Evolutionary conservation across 2,797 vertebrate genomes (phyloP).

Genomic region (Malacoctenus gilli): DNA sequence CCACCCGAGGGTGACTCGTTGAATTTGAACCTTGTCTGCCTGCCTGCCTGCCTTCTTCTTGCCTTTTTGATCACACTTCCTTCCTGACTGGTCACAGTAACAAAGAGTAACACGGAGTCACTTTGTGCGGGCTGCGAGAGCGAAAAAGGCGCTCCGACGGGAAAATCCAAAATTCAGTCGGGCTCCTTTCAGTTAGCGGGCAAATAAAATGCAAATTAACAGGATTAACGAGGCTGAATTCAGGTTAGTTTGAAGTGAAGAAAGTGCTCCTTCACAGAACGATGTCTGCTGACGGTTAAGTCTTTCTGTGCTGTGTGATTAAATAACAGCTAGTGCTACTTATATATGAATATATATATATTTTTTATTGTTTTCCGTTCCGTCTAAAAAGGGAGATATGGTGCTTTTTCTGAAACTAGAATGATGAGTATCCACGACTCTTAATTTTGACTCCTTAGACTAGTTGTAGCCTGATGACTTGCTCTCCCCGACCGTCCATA

Average conservation of each 20-base stretch:
- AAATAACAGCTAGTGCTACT: constrained; percentile 57
- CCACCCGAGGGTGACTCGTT: constrained; percentile 24
- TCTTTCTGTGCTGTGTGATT: constrained; percentile 46
- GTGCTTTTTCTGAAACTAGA: constrained; percentile 77
- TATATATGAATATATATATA: constrained; percentile 29
- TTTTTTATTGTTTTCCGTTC: constrained; percentile 71
- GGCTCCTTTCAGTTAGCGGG: constrained; percentile 3
- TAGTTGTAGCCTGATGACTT: constrained; percentile 75
- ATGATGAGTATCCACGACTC: constrained; percentile 66
- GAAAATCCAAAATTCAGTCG: constrained; percentile 20
- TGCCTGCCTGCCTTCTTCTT: constrained; percentile 19
- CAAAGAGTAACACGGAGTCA: constrained; percentile 3
- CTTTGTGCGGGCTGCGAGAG: constrained; percentile 1
- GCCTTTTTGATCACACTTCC: constrained; percentile 19
- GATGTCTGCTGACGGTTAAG: constrained; percentile 32
- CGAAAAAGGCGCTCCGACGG: constrained; percentile 18
- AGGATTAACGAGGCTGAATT: constrained; percentile 18
- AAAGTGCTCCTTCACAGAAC: constrained; percentile 39
- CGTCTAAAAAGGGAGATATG: constrained; percentile 80
- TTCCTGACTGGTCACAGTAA: constrained; percentile 15
- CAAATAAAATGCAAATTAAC: constrained; percentile 6
- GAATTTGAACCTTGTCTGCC: constrained; percentile 9
- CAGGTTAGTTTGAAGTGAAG: constrained; percentile 34
- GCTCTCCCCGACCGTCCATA: constrained; percentile 73
- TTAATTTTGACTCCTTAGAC: constrained; percentile 66